These are phyloP conservation scores for Drosophila conformis DNA, from an alignment of 2,888 invertebrate species.

Conservation along the genomic window DNA sequence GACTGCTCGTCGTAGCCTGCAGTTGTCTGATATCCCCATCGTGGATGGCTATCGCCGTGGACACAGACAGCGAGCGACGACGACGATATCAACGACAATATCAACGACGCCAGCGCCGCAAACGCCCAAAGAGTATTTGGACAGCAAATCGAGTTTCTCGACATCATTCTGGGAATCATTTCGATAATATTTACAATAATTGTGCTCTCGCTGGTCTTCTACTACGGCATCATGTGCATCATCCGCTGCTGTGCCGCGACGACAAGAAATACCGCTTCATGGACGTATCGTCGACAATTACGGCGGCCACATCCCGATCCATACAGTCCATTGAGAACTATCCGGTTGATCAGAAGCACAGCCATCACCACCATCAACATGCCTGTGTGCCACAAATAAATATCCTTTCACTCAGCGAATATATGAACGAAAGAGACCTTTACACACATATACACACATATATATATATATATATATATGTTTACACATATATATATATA, in stretches of 20 bases:
- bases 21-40: slow-evolving; percentile 51
- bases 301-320: slow-evolving; percentile 84
- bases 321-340: slow-evolving; percentile 84
- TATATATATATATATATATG: too few species aligned
- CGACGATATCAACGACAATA: slow-evolving; percentile 53
- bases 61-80: slow-evolving; percentile 42
- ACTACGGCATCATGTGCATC: slow-evolving; percentile 86
- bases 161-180: slow-evolving; percentile 87
- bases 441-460: neutral
- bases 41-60: slow-evolving; percentile 51
- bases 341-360: slow-evolving; percentile 81
- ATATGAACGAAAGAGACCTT: too few species aligned
- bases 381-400: slow-evolving; percentile 45
- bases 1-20: slow-evolving; percentile 61
- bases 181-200: slow-evolving; percentile 72
- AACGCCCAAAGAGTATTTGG: slow-evolving; percentile 82
- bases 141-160: slow-evolving; percentile 85
- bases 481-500: too few species aligned
- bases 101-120: slow-evolving; percentile 68
- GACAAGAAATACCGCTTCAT: slow-evolving; percentile 84
- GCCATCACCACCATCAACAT: slow-evolving; percentile 66
- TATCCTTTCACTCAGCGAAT: slow-evolving; percentile 2
- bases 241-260: slow-evolving; percentile 87
- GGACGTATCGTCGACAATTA: slow-evolving; percentile 84
- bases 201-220: too few species aligned